Base-by-base conservation (phyloP, 2,888 invertebrate genomes). In the Raillietiella orientalis region DNA sequence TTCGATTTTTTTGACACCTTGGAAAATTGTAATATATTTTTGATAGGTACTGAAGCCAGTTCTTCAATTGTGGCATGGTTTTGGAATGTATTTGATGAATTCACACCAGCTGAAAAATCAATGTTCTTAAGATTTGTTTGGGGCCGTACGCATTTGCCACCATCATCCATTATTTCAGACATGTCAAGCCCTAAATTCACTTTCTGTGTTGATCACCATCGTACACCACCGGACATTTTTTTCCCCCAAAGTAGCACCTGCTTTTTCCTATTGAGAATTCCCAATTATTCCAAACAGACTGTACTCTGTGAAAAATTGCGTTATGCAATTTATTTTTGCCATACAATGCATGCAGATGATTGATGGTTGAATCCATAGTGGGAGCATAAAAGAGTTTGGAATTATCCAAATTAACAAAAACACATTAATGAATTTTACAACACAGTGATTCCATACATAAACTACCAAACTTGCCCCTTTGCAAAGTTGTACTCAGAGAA, bases 341-440 rank as follows among this genome's bases (percentile, higher is more conserved):
- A 57, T 16, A 59, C 59, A 5, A 62, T 62, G 27, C 62, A 62
- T 41, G 59, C 62, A 59, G 62, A 62, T 41, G 60, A 60, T 40
- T 62, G 62, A 42, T 62, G 62, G 61, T 45, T 62, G 30, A 22
- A 8, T 11, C 22, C n/a, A n/a, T n/a, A n/a, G n/a, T n/a, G n/a
- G n/a, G n/a, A n/a, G n/a, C n/a, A n/a, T n/a, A n/a, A n/a, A n/a
- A n/a, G n/a, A n/a, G n/a, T n/a, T n/a, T n/a, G n/a, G n/a, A n/a
- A n/a, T n/a, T n/a, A n/a, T n/a, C n/a, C n/a, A n/a, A n/a, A n/a
- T n/a, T n/a, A n/a, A n/a, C n/a, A n/a, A n/a, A n/a, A n/a, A n/a
- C n/a, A n/a, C n/a, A n/a, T n/a, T n/a, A n/a, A n/a, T n/a, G n/a
- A n/a, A n/a, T n/a, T n/a, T n/a, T n/a, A n/a, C n/a, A n/a, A n/a